A percentile compares a stretch with the other conserved stretches of the same genome.
phyloP scores from a whole-genome alignment of 1,140 invertebrate species.

The Drosophila guanche region DNA sequence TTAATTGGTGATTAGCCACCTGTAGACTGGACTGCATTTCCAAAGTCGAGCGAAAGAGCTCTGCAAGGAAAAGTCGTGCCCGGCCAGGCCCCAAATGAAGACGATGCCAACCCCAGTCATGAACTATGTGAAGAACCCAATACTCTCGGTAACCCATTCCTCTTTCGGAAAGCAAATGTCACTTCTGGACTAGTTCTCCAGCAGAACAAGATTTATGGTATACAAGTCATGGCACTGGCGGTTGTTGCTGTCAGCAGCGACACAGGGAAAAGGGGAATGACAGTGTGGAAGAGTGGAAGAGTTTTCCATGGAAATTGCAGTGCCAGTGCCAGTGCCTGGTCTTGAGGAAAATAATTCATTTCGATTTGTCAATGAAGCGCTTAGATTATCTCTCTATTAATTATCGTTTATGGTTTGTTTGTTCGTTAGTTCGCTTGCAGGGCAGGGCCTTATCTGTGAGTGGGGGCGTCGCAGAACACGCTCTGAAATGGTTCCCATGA shows the following conservation, averaged over 20 bases:
- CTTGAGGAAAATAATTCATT: constrained; percentile 79
- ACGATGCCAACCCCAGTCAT: constrained; percentile 42
- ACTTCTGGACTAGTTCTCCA: constrained; percentile 46
- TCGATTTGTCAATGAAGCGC: constrained; percentile 67
- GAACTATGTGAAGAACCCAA: constrained; percentile 14
- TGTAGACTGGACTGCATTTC: constrained; percentile 74
- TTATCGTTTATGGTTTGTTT: constrained; percentile 81
- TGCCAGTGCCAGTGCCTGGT: constrained; percentile 15
- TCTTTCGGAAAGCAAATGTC: constrained; percentile 32
- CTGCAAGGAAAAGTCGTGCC: constrained; percentile 60
- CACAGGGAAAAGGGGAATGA: not conserved
- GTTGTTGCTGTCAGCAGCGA: constrained; percentile 48
- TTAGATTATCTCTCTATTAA: constrained; percentile 81
- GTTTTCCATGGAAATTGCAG: constrained; percentile 76
- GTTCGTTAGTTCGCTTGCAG: constrained; percentile 42
- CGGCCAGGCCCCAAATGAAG: constrained; percentile 59
- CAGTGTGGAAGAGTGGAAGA: not conserved
- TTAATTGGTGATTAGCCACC: constrained; percentile 83
- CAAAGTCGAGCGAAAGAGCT: constrained; percentile 15
- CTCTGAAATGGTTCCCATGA: constrained; percentile 61
- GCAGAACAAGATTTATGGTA: constrained; percentile 70
- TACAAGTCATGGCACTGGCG: constrained; percentile 47
- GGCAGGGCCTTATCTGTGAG: constrained; percentile 42
- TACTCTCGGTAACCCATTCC: constrained; percentile 48
- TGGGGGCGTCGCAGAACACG: constrained; percentile 42